phyloP scores from a whole-genome alignment of 2,888 invertebrate species.

The Dromius quadrimaculatus region DNA sequence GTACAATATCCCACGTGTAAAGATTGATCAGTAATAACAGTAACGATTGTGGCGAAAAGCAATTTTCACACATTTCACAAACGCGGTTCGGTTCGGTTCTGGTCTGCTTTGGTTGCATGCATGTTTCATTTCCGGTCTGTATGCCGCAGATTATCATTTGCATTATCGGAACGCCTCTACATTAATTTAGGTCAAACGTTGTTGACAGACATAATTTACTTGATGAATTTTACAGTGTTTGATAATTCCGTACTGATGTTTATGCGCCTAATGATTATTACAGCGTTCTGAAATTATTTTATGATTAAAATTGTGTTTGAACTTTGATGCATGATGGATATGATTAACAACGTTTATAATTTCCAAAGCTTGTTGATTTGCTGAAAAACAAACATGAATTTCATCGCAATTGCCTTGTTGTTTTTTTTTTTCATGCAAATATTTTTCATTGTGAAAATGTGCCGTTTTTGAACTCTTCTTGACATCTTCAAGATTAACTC shows the following conservation, averaged over 20 bases:
- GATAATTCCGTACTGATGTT: conserved; percentile 13
- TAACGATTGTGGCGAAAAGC: not conserved
- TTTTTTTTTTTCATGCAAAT: too few species aligned
- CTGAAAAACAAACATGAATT: too few species aligned
- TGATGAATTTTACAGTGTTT: conserved; percentile 21
- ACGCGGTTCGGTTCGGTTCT: not conserved
- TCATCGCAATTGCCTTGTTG: too few species aligned
- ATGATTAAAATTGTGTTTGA: too few species aligned
- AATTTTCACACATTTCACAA: not conserved
- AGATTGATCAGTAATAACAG: conserved; percentile 40
- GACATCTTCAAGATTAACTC: too few species aligned
- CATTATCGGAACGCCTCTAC: conserved; percentile 22
- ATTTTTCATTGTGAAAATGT: too few species aligned
- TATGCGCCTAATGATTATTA: not conserved
- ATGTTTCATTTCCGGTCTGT: conserved; percentile 23
- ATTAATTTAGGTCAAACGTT: conserved; percentile 24
- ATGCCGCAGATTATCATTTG: conserved; percentile 30
- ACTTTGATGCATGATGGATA: too few species aligned
- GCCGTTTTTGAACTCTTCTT: too few species aligned
- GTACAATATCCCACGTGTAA: too few species aligned
- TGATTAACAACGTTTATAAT: too few species aligned
- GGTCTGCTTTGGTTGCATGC: not conserved
- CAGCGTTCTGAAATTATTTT: too few species aligned
- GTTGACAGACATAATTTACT: conserved; percentile 33
- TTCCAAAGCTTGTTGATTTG: too few species aligned